Evolutionary conservation across 2,797 vertebrate species (phyloP).

Genomic region (Acanthopagrus latus): DNA sequence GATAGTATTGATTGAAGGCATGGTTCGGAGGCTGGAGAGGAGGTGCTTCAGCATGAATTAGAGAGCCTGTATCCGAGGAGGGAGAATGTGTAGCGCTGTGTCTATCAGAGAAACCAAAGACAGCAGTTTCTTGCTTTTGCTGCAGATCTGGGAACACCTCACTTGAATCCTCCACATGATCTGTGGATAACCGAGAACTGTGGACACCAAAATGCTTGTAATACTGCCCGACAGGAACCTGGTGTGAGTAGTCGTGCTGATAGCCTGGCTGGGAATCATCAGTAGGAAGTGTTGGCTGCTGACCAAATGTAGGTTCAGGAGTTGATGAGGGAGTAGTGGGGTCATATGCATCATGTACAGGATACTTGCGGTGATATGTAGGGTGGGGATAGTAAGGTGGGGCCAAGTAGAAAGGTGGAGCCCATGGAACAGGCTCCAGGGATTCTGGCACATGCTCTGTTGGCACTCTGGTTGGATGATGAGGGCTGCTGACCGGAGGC

Average conservation of each 20-base stretch:
- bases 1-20: conserved; percentile 71
- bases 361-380: conserved; percentile 12
- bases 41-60: conserved; percentile 6
- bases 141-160: background rate
- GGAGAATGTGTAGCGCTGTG: background rate
- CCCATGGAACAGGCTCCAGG: conserved; percentile 45
- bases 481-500: background rate
- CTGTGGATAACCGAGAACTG: background rate
- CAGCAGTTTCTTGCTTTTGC: background rate
- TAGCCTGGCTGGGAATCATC: conserved; percentile 20
- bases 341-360: background rate
- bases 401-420: conserved; percentile 74
- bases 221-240: background rate
- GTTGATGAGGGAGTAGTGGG: background rate
- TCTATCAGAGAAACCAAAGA: background rate
- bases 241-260: conserved; percentile 6
- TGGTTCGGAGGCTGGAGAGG: conserved; percentile 36
- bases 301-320: background rate
- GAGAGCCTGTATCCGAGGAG: background rate
- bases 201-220: background rate
- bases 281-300: conserved; percentile 1
- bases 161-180: conserved; percentile 1
- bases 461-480: background rate
- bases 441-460: background rate
- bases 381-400: conserved; percentile 75